These are phyloP conservation scores for Drosophila malerkotliana DNA, from an alignment of 1,140 invertebrate species.

Conservation along the genomic window DNA sequence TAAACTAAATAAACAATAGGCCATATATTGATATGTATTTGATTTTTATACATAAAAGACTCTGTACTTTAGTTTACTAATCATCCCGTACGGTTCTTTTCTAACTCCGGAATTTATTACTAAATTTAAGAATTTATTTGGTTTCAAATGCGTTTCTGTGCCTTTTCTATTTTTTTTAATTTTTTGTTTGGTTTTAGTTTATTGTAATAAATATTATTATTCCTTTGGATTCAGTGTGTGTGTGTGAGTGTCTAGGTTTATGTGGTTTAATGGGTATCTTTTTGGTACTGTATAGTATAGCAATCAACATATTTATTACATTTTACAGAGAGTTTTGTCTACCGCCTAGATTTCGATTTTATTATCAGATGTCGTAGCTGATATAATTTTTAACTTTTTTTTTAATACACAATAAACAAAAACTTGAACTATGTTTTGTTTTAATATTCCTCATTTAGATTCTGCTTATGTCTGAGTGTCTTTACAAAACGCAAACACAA, in stretches of 20 bases:
- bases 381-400: conserved; percentile 78
- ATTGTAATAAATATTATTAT: conserved; percentile 12
- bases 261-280: conserved; percentile 27
- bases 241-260: conserved; percentile 9
- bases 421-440: conserved; percentile 48
- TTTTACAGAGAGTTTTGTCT: conserved; percentile 71
- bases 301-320: conserved; percentile 74
- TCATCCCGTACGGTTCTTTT: conserved; percentile 29
- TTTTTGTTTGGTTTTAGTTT: not conserved
- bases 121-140: conserved; percentile 54
- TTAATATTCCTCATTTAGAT: conserved; percentile 6
- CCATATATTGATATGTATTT: conserved; percentile 84
- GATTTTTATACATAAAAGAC: conserved; percentile 84
- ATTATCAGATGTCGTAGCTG: conserved; percentile 84
- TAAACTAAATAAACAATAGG: conserved; percentile 83
- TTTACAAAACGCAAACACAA: conserved; percentile 42
- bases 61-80: conserved; percentile 69
- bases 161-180: conserved; percentile 27
- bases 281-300: conserved; percentile 39
- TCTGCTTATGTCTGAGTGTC: conserved; percentile 11
- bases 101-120: conserved; percentile 21
- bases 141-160: conserved; percentile 76
- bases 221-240: conserved; percentile 27
- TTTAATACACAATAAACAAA: conserved; percentile 64
- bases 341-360: conserved; percentile 73